Evolutionary conservation across 1,140 invertebrate species (phyloP).

Genomic region (Antheraea mylitta): DNA sequence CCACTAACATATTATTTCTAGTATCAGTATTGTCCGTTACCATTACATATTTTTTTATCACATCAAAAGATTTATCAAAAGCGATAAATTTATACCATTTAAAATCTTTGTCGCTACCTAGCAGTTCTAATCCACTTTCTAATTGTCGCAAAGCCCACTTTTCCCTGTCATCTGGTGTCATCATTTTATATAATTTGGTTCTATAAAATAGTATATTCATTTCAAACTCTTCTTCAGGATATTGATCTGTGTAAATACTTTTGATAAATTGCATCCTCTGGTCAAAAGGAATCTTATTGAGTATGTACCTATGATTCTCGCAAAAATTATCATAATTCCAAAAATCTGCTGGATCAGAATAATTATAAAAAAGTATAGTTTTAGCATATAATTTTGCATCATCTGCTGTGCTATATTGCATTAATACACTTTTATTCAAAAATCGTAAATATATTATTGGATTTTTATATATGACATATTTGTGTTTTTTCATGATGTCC

Average conservation of each 20-base stretch:
- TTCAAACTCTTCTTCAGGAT: constrained; percentile 47
- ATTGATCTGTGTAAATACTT: constrained; percentile 40
- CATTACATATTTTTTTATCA: constrained; percentile 43
- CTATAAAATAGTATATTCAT: constrained; percentile 40
- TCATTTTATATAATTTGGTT: constrained; percentile 37
- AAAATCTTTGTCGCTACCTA: constrained; percentile 40
- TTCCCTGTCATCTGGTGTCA: constrained; percentile 42
- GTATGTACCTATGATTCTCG: constrained; percentile 28
- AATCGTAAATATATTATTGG: constrained; percentile 38
- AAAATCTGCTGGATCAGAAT: constrained; percentile 27
- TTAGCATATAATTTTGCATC: constrained; percentile 43
- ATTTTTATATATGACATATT: constrained; percentile 36
- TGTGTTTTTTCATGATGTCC: constrained; percentile 50
- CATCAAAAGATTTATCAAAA: constrained; percentile 42
- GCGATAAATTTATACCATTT: constrained; percentile 51
- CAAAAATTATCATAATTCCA: constrained; percentile 38
- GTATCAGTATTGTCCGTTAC: constrained; percentile 28
- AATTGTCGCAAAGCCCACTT: constrained; percentile 51
- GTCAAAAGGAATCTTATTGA: constrained; percentile 39
- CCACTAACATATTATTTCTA: constrained; percentile 34
- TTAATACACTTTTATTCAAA: constrained; percentile 35
- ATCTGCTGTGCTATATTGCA: constrained; percentile 34
- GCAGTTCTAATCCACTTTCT: constrained; percentile 32
- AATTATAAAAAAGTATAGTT: constrained; percentile 20
- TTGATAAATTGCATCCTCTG: constrained; percentile 43